Evolutionary conservation across 1,140 invertebrate genomes (phyloP).

Genomic region (Chrysomallon squamiferum): DNA sequence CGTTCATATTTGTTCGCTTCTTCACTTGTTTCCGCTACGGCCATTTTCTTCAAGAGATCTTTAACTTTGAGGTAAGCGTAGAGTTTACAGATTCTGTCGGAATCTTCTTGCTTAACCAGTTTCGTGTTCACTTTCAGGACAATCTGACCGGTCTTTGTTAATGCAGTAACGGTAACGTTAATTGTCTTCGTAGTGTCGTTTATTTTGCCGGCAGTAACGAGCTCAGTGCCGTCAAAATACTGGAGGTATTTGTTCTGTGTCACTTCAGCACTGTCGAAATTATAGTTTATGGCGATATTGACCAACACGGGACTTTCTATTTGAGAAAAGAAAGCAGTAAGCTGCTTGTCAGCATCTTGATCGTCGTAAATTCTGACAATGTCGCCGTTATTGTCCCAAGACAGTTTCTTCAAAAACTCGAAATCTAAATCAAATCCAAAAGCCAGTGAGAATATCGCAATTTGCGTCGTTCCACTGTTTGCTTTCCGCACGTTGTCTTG

Average conservation of each 20-base stretch:
- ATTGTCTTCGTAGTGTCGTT: not conserved
- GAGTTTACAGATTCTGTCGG: constrained; percentile 22
- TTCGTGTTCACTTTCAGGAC: constrained; percentile 9
- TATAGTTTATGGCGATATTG: constrained; percentile 73
- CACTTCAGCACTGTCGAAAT: constrained; percentile 37
- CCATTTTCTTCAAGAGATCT: constrained; percentile 16
- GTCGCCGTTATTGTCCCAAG: constrained; percentile 72
- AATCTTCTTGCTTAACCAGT: not conserved
- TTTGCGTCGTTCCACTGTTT: constrained; percentile 34
- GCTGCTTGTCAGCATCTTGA: constrained; percentile 73
- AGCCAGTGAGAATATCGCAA: constrained; percentile 71
- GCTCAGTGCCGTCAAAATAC: constrained; percentile 42
- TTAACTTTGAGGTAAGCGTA: constrained; percentile 44
- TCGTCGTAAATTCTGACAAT: constrained; percentile 77
- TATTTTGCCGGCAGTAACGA: constrained; percentile 32
- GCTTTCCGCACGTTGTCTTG: constrained; percentile 51
- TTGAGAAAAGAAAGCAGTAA: constrained; percentile 75
- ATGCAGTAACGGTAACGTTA: too few species aligned
- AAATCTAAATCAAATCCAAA: constrained; percentile 76
- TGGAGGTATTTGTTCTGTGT: constrained; percentile 29
- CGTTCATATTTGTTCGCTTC: not conserved
- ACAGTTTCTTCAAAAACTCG: constrained; percentile 71
- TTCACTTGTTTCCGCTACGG: not conserved
- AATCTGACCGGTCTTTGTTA: constrained; percentile 14
- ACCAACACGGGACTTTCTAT: constrained; percentile 74